Percentiles rank a stretch among this genome's conserved stretches.
Evolutionary conservation across 2,797 vertebrate genomes (phyloP).

Genomic region (Spinibarbus caldwelli): DNA sequence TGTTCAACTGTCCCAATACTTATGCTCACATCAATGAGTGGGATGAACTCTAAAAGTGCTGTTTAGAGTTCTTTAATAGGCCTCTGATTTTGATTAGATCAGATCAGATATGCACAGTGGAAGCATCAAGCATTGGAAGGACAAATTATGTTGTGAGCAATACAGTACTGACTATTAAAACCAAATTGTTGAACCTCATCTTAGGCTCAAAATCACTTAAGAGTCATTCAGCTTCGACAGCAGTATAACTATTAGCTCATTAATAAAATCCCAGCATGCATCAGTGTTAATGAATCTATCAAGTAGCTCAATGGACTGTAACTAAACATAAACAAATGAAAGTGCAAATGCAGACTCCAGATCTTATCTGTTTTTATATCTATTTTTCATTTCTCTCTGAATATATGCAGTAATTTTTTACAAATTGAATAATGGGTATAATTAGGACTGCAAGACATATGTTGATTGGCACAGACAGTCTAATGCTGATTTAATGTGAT

Average conservation of each 20-base stretch:
- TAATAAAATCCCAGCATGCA: constrained; percentile 79
- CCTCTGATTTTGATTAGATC: neutral
- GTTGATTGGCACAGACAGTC: constrained; percentile 43
- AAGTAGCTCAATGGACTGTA: constrained; percentile 78
- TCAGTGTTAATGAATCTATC: constrained; percentile 79
- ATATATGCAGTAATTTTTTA: constrained; percentile 47
- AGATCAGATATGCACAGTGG: constrained; percentile 28
- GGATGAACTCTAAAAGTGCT: too few species aligned
- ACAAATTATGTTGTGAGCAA: constrained; percentile 40
- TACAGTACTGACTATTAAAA: constrained; percentile 47
- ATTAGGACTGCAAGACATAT: constrained; percentile 62
- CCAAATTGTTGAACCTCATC: constrained; percentile 64
- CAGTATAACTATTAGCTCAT: constrained; percentile 66
- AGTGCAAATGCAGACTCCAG: constrained; percentile 63
- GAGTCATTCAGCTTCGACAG: constrained; percentile 34
- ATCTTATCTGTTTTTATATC: constrained; percentile 67
- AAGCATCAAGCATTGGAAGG: constrained; percentile 5
- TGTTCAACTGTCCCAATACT: too few species aligned
- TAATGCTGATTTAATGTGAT: constrained; percentile 64
- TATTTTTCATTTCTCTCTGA: constrained; percentile 49
- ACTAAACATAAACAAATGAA: constrained; percentile 78
- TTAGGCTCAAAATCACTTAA: constrained; percentile 36
- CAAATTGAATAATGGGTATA: constrained; percentile 67
- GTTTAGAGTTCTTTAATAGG: too few species aligned
- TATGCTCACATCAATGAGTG: too few species aligned